A percentile compares a stretch with the other conserved stretches of the same genome.
Conservation (phyloP, 2,113 vertebrate species). For the Thalassarche chlororhynchos region DNA sequence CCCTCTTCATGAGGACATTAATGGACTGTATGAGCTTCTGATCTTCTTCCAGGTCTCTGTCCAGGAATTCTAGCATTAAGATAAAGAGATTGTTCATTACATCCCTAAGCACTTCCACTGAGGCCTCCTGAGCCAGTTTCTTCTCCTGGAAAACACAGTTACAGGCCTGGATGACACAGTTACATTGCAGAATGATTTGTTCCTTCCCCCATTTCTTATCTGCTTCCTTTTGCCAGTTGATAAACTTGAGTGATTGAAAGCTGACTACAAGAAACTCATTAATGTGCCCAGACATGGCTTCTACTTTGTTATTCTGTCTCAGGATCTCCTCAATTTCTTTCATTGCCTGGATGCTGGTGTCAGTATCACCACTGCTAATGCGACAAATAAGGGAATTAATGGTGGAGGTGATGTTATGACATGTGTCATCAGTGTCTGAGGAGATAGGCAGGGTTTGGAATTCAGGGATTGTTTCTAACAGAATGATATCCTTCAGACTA, state of each 20-base stretch:
- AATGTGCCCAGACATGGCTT: constrained; percentile 83
- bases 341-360: constrained; percentile 82
- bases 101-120: constrained; percentile 82
- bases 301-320: constrained; percentile 80
- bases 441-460: constrained; percentile 76
- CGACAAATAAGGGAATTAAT: constrained; percentile 85
- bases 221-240: constrained; percentile 81
- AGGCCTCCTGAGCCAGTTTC: constrained; percentile 77
- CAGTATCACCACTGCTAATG: constrained; percentile 81
- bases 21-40: constrained; percentile 77
- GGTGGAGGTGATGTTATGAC: constrained; percentile 79
- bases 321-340: constrained; percentile 84
- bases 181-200: constrained; percentile 82
- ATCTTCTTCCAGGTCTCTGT: constrained; percentile 78
- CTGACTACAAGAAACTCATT: constrained; percentile 87
- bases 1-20: constrained; percentile 77
- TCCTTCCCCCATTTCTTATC: constrained; percentile 82
- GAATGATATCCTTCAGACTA: constrained; percentile 77
- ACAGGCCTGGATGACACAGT: constrained; percentile 83
- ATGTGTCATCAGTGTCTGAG: constrained; percentile 78
- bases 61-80: constrained; percentile 77
- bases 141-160: constrained; percentile 77
- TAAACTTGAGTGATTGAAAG: constrained; percentile 85
- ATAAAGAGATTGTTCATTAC: constrained; percentile 81
- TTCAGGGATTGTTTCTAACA: constrained; percentile 77